These are phyloP conservation scores for Pao palembangensis DNA, from an alignment of 2,113 vertebrate species.

Conservation along the genomic window DNA sequence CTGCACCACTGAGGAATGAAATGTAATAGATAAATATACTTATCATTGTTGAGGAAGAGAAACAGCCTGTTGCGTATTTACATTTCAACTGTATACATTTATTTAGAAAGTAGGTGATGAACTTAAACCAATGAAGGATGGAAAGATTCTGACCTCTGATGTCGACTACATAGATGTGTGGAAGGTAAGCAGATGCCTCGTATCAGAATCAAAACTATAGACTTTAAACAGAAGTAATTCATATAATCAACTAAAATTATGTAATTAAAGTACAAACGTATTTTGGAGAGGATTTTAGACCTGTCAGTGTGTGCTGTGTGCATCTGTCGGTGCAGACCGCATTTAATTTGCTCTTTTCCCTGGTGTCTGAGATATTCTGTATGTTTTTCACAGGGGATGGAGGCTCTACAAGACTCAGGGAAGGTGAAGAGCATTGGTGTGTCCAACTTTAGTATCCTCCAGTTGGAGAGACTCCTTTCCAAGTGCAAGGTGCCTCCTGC, in stretches of 20 bases:
- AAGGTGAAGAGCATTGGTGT: conserved; percentile 78
- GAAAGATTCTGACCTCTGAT: conserved; percentile 57
- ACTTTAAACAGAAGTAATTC: too few species aligned
- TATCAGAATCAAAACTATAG: too few species aligned
- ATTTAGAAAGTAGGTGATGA: conserved; percentile 69
- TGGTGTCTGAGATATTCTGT: too few species aligned
- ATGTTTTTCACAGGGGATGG: conserved; percentile 69
- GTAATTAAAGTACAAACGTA: too few species aligned
- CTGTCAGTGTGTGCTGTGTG: too few species aligned
- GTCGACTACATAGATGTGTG: conserved; percentile 78
- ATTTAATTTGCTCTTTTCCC: too few species aligned
- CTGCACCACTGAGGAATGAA: background rate
- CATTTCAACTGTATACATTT: background rate
- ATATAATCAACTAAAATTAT: too few species aligned
- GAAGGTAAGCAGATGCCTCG: conserved; percentile 64
- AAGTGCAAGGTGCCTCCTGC: conserved; percentile 69
- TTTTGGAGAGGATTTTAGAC: too few species aligned
- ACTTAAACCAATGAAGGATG: conserved; percentile 68
- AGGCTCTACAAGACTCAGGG: conserved; percentile 70
- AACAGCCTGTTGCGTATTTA: too few species aligned
- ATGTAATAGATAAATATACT: too few species aligned
- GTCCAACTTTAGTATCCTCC: conserved; percentile 76
- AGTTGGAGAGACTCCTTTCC: conserved; percentile 74
- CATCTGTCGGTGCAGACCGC: too few species aligned
- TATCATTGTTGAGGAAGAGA: too few species aligned